Evolutionary conservation across 2,113 vertebrate genomes (phyloP).

Genomic region (Phaethon lepturus): DNA sequence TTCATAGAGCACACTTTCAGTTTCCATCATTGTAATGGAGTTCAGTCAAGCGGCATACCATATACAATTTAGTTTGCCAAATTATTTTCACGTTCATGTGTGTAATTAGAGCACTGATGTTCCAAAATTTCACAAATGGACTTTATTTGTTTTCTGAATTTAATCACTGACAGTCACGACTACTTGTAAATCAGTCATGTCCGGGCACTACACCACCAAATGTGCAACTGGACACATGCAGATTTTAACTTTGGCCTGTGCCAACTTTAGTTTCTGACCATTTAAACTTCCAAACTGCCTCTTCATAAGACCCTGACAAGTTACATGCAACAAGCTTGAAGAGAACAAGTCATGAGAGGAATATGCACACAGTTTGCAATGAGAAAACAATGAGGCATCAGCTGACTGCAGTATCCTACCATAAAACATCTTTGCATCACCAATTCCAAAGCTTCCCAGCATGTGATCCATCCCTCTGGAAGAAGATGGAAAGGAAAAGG

Average conservation of each 20-base stretch:
- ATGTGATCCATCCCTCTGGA: not conserved
- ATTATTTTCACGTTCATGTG: not conserved
- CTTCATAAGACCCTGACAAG: not conserved
- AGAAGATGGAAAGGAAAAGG: not conserved
- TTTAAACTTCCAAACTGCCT: not conserved
- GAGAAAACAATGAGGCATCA: not conserved
- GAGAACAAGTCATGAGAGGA: not conserved
- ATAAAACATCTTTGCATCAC: not conserved
- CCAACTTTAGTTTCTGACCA: not conserved
- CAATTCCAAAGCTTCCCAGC: not conserved
- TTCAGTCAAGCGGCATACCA: not conserved
- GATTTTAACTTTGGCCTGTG: not conserved
- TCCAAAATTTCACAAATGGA: not conserved
- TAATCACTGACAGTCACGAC: accelerated
- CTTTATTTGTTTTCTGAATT: not conserved
- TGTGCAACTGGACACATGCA: accelerated
- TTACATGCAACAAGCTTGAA: not conserved
- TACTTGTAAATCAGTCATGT: accelerated
- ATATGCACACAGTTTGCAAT: not conserved
- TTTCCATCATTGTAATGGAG: not conserved
- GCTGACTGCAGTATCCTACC: not conserved
- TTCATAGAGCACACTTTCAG: not conserved
- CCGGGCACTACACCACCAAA: accelerated
- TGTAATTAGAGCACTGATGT: not conserved
- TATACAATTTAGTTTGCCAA: not conserved